Conservation (phyloP, 2,888 invertebrate genomes). For the Subacronicta megacephala region DNA sequence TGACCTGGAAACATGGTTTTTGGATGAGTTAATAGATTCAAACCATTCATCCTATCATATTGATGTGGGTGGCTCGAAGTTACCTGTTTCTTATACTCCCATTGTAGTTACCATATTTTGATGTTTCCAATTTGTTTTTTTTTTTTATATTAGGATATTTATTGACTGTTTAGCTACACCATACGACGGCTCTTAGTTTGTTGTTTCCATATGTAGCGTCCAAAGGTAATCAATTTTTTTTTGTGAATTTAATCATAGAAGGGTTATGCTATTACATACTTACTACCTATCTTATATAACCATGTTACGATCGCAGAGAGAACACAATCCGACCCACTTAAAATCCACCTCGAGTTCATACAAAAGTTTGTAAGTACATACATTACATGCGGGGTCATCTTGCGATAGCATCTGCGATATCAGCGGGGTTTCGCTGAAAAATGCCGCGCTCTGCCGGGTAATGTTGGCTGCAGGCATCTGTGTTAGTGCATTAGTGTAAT, state of each 20-base stretch:
- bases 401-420: constrained; percentile 45
- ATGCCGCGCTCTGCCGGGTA: constrained; percentile 49
- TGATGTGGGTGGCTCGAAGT: background rate
- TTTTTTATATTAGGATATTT: no score
- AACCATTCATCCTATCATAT: background rate
- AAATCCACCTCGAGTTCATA: background rate
- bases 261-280: background rate
- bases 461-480: constrained; percentile 39
- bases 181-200: no score
- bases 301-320: background rate
- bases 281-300: background rate
- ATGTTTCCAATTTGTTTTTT: no score
- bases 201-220: background rate
- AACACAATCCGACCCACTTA: background rate
- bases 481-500: constrained; percentile 57
- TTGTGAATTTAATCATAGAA: no score
- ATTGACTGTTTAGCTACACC: no score
- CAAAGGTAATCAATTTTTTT: no score
- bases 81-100: background rate
- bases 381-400: constrained; percentile 26
- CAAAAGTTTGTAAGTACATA: constrained; percentile 12
- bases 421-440: constrained; percentile 43
- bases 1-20: background rate
- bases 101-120: no score
- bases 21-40: background rate